These are phyloP conservation scores for Knipowitschia caucasica DNA, from an alignment of 2,797 vertebrate species.

Conservation along the genomic window DNA sequence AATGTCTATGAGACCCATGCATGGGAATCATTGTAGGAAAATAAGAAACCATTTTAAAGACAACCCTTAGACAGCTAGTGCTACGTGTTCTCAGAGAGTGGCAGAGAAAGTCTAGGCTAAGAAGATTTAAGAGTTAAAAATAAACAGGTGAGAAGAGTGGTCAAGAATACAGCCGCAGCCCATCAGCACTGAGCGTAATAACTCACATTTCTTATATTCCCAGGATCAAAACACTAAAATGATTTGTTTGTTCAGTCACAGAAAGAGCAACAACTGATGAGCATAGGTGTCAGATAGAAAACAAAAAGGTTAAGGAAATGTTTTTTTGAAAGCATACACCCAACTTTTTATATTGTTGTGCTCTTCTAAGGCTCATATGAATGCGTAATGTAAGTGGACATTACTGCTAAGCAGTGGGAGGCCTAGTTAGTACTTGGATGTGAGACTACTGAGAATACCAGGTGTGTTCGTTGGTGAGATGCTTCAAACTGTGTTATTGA, in stretches of 20 bases:
- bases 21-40: background rate
- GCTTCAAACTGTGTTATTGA: too few species aligned
- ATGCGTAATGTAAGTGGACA: too few species aligned
- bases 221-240: background rate
- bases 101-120: conserved; percentile 71
- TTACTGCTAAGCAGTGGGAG: too few species aligned
- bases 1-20: conserved; percentile 12
- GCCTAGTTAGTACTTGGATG: too few species aligned
- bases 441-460: too few species aligned
- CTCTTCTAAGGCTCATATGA: too few species aligned
- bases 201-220: background rate
- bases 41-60: conserved; percentile 37
- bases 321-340: too few species aligned
- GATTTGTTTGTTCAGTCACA: too few species aligned
- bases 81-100: conserved; percentile 38
- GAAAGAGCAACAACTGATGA: background rate
- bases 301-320: background rate
- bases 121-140: conserved; percentile 80
- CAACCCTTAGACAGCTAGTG: conserved; percentile 34
- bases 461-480: too few species aligned
- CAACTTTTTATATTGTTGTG: too few species aligned
- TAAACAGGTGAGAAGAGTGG: conserved; percentile 62
- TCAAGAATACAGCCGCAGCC: conserved; percentile 28
- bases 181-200: background rate
- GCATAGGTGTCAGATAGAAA: background rate